These are phyloP conservation scores for Drosophila greeni DNA, from an alignment of 2,888 invertebrate genomes.

Conservation along the genomic window DNA sequence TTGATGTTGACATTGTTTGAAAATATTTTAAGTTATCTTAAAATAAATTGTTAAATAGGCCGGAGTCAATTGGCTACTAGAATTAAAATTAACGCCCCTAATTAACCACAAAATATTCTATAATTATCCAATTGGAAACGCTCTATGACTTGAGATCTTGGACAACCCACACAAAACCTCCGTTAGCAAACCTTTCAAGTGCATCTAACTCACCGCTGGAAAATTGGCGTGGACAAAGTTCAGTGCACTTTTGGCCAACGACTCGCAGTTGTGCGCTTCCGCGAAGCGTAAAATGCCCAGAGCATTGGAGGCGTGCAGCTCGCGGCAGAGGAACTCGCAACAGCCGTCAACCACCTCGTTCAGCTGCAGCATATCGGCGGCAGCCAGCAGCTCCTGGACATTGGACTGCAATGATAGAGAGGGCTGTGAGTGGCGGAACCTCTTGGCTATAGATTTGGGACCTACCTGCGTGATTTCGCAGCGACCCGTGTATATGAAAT, in stretches of 20 bases:
- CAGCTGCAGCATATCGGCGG: slow-evolving; percentile 94
- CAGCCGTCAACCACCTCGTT: slow-evolving; percentile 90
- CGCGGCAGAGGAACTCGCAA: slow-evolving; percentile 89
- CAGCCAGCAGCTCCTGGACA: slow-evolving; percentile 92
- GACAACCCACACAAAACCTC: neutral
- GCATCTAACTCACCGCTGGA: slow-evolving; percentile 82
- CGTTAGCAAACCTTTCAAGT: slow-evolving; percentile 18
- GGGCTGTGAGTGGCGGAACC: neutral
- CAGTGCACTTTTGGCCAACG: slow-evolving; percentile 87
- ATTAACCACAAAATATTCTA: neutral
- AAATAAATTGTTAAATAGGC: neutral
- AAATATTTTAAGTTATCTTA: neutral
- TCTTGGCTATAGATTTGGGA: neutral
- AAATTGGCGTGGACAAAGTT: slow-evolving; percentile 92
- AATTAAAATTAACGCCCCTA: no score
- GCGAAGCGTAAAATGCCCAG: slow-evolving; percentile 95
- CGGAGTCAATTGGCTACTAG: neutral
- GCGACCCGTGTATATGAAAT: slow-evolving; percentile 92
- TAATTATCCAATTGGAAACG: neutral
- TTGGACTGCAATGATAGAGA: slow-evolving; percentile 80
- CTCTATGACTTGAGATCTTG: neutral
- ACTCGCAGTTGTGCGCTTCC: slow-evolving; percentile 90
- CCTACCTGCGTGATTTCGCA: slow-evolving; percentile 78
- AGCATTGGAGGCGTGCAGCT: slow-evolving; percentile 92
- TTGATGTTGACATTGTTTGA: neutral